Percentiles rank a stretch among this genome's conserved stretches.
Evolutionary conservation across 2,113 vertebrate genomes (phyloP).

Genomic region (Salvelinus namaycush): DNA sequence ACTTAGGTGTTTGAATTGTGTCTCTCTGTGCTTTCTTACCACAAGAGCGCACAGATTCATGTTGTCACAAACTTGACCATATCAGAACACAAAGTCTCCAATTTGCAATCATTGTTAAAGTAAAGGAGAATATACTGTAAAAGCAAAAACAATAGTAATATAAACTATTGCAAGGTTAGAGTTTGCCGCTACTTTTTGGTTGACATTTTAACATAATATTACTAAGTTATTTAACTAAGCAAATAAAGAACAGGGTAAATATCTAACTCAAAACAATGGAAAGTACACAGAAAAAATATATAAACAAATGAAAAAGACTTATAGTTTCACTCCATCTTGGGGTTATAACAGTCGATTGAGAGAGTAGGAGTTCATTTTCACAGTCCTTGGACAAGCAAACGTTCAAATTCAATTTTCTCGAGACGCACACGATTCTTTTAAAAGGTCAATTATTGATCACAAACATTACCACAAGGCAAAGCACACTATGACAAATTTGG

Average conservation of each 20-base stretch:
- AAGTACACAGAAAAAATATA: constrained; percentile 39
- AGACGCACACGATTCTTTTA: constrained; percentile 23
- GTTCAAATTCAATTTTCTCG: constrained; percentile 26
- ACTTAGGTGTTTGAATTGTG: neutral
- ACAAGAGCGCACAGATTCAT: neutral
- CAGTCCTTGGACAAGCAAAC: constrained; percentile 59
- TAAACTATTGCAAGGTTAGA: constrained; percentile 49
- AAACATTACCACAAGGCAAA: constrained; percentile 54
- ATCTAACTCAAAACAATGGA: constrained; percentile 46
- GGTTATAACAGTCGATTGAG: constrained; percentile 62
- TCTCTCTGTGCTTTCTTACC: constrained; percentile 23
- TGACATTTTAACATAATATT: constrained; percentile 64
- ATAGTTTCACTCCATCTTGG: constrained; percentile 56
- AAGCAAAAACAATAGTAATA: constrained; percentile 38
- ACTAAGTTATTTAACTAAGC: constrained; percentile 52
- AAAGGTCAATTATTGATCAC: constrained; percentile 45
- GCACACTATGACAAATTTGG: constrained; percentile 45
- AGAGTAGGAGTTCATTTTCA: constrained; percentile 50
- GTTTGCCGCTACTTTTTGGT: constrained; percentile 63
- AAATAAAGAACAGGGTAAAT: constrained; percentile 55
- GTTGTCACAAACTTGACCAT: constrained; percentile 3
- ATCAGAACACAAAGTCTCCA: constrained; percentile 7
- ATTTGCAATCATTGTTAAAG: constrained; percentile 13
- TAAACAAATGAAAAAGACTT: constrained; percentile 33
- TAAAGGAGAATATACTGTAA: constrained; percentile 12